These are phyloP conservation scores for Eupleurogrammus muticus DNA, from an alignment of 2,797 vertebrate genomes.

Conservation along the genomic window DNA sequence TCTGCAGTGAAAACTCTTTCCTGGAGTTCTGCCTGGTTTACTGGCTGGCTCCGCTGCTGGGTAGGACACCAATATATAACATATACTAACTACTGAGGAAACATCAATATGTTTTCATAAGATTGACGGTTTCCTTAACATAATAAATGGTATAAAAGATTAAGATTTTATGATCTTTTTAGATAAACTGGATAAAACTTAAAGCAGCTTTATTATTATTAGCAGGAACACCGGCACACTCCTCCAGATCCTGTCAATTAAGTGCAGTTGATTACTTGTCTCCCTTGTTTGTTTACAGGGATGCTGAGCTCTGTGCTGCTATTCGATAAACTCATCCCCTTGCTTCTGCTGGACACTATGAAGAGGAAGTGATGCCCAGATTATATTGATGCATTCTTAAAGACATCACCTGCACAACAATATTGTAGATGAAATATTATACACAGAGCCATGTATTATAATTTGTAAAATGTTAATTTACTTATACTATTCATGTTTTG, in stretches of 20 bases:
- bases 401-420: background rate
- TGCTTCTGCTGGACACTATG: constrained; percentile 46
- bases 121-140: no score
- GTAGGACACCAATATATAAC: constrained; percentile 67
- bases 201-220: no score
- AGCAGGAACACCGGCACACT: no score
- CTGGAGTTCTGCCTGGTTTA: constrained; percentile 88
- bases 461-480: constrained; percentile 6
- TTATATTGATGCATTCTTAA: constrained; percentile 7
- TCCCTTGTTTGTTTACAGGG: constrained; percentile 59
- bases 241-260: no score
- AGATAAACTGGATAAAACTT: no score
- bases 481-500: background rate
- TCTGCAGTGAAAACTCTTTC: constrained; percentile 88
- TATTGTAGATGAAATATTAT: background rate
- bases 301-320: constrained; percentile 79
- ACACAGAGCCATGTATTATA: background rate
- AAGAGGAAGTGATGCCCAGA: constrained; percentile 61
- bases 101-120: no score
- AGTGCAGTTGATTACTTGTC: background rate
- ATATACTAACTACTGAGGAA: no score
- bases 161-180: no score
- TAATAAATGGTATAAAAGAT: no score
- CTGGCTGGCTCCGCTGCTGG: constrained; percentile 90
- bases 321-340: constrained; percentile 68